A percentile compares a stretch with the other conserved stretches of the same genome.
Evolutionary conservation across 1,140 invertebrate genomes (phyloP).

Genomic region (Hermetia illucens): DNA sequence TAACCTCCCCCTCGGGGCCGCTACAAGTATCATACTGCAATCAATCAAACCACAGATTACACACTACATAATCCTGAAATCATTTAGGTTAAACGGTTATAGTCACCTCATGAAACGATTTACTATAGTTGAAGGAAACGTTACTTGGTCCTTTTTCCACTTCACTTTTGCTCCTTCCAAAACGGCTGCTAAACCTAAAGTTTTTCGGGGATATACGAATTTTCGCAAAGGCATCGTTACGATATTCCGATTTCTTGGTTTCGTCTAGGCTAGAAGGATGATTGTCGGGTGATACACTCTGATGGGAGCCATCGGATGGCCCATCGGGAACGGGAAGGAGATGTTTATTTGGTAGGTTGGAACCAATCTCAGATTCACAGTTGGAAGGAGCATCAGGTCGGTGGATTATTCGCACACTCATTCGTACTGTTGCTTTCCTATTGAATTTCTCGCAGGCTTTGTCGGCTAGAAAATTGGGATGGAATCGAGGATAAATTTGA

Average conservation of each 20-base stretch:
- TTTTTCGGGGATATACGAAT: conserved; percentile 23
- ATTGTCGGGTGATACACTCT: too few relatives aligned
- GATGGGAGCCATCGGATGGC: too few relatives aligned
- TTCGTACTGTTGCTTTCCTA: conserved; percentile 24
- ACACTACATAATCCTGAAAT: too few relatives aligned
- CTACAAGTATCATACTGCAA: conserved; percentile 13
- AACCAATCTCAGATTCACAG: too few relatives aligned
- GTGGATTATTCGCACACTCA: conserved; percentile 27
- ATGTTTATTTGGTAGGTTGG: too few relatives aligned
- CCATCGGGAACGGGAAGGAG: too few relatives aligned
- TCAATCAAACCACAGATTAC: too few relatives aligned
- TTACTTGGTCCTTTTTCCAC: conserved; percentile 24
- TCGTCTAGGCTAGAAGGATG: too few relatives aligned
- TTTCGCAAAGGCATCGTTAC: conserved; percentile 25
- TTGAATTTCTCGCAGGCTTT: conserved; percentile 29
- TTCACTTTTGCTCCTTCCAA: conserved; percentile 28
- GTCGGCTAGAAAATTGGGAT: conserved; percentile 20
- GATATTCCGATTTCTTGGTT: conserved; percentile 22
- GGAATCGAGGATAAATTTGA: background rate
- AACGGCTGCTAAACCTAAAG: conserved; percentile 27
- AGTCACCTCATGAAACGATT: conserved; percentile 29
- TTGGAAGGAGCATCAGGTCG: conserved; percentile 23
- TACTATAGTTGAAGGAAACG: conserved; percentile 26
- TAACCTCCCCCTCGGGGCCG: conserved; percentile 31
- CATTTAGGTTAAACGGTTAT: too few relatives aligned